These are phyloP conservation scores for Dermatemys mawii DNA, from an alignment of 2,113 vertebrate species.

Conservation along the genomic window DNA sequence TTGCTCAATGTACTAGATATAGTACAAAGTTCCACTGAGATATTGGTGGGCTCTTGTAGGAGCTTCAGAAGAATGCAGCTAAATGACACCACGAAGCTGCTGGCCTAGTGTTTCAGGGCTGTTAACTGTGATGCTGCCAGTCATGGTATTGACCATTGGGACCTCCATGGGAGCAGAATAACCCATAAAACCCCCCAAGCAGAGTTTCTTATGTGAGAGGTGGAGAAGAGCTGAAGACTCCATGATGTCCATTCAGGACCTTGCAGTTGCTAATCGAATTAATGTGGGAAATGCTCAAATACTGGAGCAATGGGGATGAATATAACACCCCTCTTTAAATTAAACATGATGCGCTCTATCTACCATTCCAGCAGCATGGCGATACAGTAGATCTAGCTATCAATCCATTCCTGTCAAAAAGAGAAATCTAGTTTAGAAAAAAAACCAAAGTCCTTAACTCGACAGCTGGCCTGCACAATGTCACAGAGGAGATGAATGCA, in stretches of 20 bases:
- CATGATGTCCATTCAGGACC: not conserved
- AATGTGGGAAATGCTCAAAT: not conserved
- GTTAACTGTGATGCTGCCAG: not conserved
- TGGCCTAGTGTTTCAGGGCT: not conserved
- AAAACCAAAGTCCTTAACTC: not conserved
- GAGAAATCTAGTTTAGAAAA: not conserved
- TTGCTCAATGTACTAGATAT: not conserved
- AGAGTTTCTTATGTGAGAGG: not conserved
- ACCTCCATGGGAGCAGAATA: not conserved
- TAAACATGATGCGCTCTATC: not conserved
- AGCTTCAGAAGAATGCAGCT: not conserved
- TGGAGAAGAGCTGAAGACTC: not conserved
- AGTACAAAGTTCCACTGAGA: not conserved
- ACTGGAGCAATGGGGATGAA: not conserved
- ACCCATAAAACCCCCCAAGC: not conserved
- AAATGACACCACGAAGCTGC: not conserved
- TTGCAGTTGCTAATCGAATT: not conserved
- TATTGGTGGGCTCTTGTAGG: not conserved
- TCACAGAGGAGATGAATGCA: not conserved
- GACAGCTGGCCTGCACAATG: not conserved
- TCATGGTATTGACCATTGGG: not conserved
- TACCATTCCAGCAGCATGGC: not conserved
- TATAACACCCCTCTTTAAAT: not conserved
- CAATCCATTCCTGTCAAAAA: not conserved
- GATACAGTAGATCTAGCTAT: not conserved